phyloP scores from a whole-genome alignment of 1,140 invertebrate species.

The Phymastichus coffea region DNA sequence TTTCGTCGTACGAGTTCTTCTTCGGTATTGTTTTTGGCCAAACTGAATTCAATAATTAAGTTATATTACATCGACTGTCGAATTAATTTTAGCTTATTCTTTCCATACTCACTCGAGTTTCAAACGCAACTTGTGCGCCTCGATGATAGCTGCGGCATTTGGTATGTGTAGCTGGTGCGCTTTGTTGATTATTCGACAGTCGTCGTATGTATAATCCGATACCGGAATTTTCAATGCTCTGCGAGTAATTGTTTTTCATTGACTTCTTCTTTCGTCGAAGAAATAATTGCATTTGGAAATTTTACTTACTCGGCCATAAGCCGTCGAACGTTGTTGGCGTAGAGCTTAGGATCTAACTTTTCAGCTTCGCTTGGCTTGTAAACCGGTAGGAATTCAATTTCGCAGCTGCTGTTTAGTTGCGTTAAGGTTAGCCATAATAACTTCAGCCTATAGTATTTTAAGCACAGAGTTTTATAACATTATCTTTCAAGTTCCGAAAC shows the following conservation, averaged over 20 bases:
- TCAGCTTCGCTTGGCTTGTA: conserved; percentile 87
- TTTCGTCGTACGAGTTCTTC: conserved; percentile 53
- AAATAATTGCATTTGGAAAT: too few species aligned
- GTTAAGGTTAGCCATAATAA: conserved; percentile 88
- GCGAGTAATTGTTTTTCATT: too few species aligned
- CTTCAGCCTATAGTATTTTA: conserved; percentile 66
- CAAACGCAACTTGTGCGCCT: conserved; percentile 73
- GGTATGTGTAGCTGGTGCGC: conserved; percentile 81
- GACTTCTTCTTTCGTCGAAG: too few species aligned
- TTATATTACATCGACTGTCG: too few species aligned
- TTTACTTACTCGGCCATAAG: conserved; percentile 90
- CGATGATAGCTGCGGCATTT: conserved; percentile 70
- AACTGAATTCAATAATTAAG: too few species aligned
- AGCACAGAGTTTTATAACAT: not conserved
- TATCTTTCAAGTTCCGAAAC: not conserved
- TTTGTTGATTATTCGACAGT: conserved; percentile 80
- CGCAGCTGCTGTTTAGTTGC: conserved; percentile 85
- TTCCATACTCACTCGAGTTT: conserved; percentile 65
- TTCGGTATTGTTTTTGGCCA: conserved; percentile 53
- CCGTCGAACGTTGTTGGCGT: conserved; percentile 85
- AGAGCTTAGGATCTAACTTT: conserved; percentile 83
- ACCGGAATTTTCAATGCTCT: conserved; percentile 81
- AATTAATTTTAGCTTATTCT: too few species aligned
- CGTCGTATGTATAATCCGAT: conserved; percentile 91
- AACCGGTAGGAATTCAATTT: conserved; percentile 93